Base-by-base conservation (phyloP, 64 coral and sea anemone genomes). In the Acropora yongei region DNA sequence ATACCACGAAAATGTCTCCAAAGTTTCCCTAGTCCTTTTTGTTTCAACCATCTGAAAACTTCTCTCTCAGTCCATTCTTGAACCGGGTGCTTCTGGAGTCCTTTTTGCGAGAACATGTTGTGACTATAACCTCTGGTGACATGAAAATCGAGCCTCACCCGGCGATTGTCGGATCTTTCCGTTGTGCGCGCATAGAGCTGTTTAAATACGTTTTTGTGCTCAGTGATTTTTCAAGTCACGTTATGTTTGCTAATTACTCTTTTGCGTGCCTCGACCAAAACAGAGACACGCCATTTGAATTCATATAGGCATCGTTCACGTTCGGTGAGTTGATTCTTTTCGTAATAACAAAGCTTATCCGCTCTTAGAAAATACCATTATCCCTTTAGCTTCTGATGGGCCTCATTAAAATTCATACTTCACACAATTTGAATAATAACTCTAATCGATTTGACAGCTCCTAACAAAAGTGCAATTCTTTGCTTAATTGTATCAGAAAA, bases 21-120 rank as follows among this genome's bases (percentile, higher is more conserved):
- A 69, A 85, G 82, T 85, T 69, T 69, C 4, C 43, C 7, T 0
- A 85, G 16, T 3, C 82, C 82, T 67, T 71, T 85, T 47, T 85
- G 61, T 30, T 49, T 71, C 11, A 85, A 57, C 82, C 82, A 85
- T 85, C 82, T 67, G 16, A 44, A 85, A 48, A 85, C 82, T 30
- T 85, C 82, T 72, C 82, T 68, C 18, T 85, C 82, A 9, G 69
- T 85, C 82, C 82, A 85, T 8, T 71, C 45, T 3, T 48, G 45
- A 11, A 85, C 82, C 30, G 82, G 82, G 45, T 85, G 82, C 41
- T 65, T 85, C 18, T 85, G 82, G 1, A 85, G 14, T 69, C 82
- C 82, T 85, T 71, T 85, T 72, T 85, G 82, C 65, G 82, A 85
- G 82, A 85, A 85, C 82, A 85, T 84, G 41, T 68, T 72, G 47